Evolutionary conservation across 2,888 invertebrate species (phyloP).

Genomic region (Acronicta aceris): DNA sequence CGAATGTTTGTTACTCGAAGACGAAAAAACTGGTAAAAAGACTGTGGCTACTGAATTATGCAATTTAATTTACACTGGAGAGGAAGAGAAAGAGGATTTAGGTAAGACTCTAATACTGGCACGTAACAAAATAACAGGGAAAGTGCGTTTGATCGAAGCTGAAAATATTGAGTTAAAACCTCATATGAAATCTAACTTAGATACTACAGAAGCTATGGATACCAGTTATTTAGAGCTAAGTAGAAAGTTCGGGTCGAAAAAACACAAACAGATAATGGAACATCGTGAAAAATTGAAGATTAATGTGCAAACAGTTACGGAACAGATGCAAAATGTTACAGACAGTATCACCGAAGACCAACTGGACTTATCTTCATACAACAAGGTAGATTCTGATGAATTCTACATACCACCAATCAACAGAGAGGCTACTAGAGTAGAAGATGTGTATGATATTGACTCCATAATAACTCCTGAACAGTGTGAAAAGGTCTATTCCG

Average conservation of each 20-base stretch:
- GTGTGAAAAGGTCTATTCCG: conserved; percentile 72
- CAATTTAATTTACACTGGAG: conserved; percentile 73
- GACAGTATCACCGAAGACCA: conserved; percentile 71
- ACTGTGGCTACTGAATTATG: conserved; percentile 65
- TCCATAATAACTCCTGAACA: conserved; percentile 80
- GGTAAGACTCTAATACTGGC: conserved; percentile 73
- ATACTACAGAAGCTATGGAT: conserved; percentile 61
- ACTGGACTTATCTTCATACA: conserved; percentile 74
- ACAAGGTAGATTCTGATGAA: conserved; percentile 74
- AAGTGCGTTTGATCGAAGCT: conserved; percentile 76
- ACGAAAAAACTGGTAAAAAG: conserved; percentile 64
- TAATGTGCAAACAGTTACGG: conserved; percentile 88
- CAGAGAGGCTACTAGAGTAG: conserved; percentile 77
- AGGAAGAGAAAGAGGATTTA: conserved; percentile 68
- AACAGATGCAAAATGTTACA: conserved; percentile 89
- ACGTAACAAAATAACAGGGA: conserved; percentile 74
- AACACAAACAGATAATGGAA: conserved; percentile 88
- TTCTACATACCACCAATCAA: conserved; percentile 87
- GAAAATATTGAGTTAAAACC: conserved; percentile 74
- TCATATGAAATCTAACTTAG: conserved; percentile 57
- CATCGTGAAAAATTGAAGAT: conserved; percentile 90
- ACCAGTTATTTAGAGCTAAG: conserved; percentile 82
- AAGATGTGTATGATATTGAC: conserved; percentile 83
- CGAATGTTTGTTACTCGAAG: conserved; percentile 64
- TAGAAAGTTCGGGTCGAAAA: conserved; percentile 91